Evolutionary conservation across 2,888 invertebrate species (phyloP).

Genomic region (Andrena hattorfiana): DNA sequence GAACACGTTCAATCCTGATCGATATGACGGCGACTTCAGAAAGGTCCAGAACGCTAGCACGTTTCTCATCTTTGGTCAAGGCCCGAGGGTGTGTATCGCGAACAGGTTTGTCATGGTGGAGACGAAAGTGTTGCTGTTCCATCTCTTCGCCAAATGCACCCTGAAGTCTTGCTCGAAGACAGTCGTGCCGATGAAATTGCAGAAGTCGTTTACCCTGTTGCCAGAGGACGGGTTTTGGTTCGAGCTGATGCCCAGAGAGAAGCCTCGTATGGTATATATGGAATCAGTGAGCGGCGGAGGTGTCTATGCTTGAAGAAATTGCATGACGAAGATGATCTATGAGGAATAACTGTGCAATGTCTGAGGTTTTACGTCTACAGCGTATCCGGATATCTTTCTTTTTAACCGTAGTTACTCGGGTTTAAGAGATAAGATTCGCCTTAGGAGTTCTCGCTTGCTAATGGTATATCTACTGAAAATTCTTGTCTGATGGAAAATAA

Average conservation of each 20-base stretch:
- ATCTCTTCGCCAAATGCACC: slow-evolving; percentile 61
- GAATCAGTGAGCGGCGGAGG: no score
- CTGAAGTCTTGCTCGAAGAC: slow-evolving; percentile 58
- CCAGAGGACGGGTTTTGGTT: slow-evolving; percentile 72
- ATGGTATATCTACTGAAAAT: no score
- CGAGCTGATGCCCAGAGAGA: slow-evolving; percentile 62
- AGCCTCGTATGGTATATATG: not conserved
- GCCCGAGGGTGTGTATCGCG: slow-evolving; percentile 82
- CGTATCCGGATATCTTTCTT: no score
- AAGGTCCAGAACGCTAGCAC: slow-evolving; percentile 73
- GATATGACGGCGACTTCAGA: slow-evolving; percentile 83
- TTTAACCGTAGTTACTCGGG: no score
- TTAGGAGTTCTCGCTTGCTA: no score
- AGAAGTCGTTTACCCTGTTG: slow-evolving; percentile 31
- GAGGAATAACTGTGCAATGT: no score
- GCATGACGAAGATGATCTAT: no score
- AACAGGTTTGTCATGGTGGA: slow-evolving; percentile 69
- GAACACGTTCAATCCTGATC: slow-evolving; percentile 85
- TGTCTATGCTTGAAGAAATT: not conserved
- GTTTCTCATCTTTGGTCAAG: slow-evolving; percentile 81
- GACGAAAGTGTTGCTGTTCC: slow-evolving; percentile 63
- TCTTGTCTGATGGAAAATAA: no score
- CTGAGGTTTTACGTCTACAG: no score
- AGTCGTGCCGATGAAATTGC: slow-evolving; percentile 56
- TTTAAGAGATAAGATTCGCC: no score